Conservation (phyloP, 2,888 invertebrate genomes). For the Cotesia congregata region DNA sequence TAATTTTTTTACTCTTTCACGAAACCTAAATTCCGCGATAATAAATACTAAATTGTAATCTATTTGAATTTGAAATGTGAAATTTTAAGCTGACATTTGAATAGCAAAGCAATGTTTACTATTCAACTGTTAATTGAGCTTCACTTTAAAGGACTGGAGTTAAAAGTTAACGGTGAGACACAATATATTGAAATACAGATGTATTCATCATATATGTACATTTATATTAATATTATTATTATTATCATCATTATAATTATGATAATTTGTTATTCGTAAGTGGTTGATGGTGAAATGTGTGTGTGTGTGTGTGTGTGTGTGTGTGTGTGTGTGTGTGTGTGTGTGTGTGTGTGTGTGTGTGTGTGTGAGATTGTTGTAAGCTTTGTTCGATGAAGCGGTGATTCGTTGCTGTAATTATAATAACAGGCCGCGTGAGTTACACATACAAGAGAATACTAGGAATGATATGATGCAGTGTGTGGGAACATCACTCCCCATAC, state of each 20-base stretch:
- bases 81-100: background rate
- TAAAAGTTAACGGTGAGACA: constrained; percentile 2
- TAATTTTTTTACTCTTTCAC: background rate
- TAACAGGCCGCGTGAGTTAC: constrained; percentile 68
- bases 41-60: background rate
- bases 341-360: no score
- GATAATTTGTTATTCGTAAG: constrained; percentile 50
- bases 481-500: constrained; percentile 57
- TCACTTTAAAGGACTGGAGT: constrained; percentile 22
- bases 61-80: background rate
- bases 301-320: no score
- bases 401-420: constrained; percentile 68
- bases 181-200: background rate
- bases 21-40: background rate
- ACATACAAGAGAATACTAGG: constrained; percentile 67
- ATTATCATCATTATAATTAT: constrained; percentile 36
- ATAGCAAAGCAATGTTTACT: background rate
- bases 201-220: background rate
- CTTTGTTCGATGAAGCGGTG: constrained; percentile 64
- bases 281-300: constrained; percentile 50
- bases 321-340: no score
- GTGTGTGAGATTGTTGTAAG: constrained; percentile 62
- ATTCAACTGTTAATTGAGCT: constrained; percentile 15
- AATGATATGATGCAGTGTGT: constrained; percentile 58
- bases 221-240: constrained; percentile 8